These are phyloP conservation scores for Platerodrilus igneus DNA, from an alignment of 2,888 invertebrate genomes.

Conservation along the genomic window DNA sequence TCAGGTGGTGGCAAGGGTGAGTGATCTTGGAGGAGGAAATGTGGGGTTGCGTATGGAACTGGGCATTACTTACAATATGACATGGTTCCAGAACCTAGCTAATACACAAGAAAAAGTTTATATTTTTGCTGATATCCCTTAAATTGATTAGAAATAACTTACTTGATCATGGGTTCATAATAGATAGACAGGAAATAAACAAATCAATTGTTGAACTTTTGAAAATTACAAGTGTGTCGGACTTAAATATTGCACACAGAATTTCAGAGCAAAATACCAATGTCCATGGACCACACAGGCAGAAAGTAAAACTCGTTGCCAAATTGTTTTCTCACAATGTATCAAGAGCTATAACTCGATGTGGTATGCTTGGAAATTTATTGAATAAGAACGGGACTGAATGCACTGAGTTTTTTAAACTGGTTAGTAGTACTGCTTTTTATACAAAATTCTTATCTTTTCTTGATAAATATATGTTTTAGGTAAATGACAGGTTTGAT, in stretches of 20 bases:
- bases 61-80: conserved; percentile 4
- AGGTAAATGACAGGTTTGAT: conserved; percentile 25
- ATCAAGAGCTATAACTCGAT: conserved; percentile 22
- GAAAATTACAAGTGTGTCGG: conserved; percentile 6
- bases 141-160: conserved; percentile 18
- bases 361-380: conserved; percentile 16
- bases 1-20: conserved; percentile 12
- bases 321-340: conserved; percentile 26
- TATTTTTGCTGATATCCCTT: conserved; percentile 14
- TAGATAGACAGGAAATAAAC: conserved; percentile 15
- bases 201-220: conserved; percentile 8
- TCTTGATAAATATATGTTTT: conserved; percentile 7
- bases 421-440: conserved; percentile 12
- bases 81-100: conserved; percentile 12
- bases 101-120: conserved; percentile 9
- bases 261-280: conserved; percentile 10
- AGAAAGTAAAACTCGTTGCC: conserved; percentile 19
- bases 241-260: conserved; percentile 14
- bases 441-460: no score
- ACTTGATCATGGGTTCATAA: conserved; percentile 14
- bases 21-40: conserved; percentile 15
- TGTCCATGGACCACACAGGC: conserved; percentile 9
- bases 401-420: conserved; percentile 15
- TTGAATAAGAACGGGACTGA: conserved; percentile 14
- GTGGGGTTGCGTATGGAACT: conserved; percentile 8